phyloP scores from a whole-genome alignment of 2,888 invertebrate genomes.

The Chalcosyrphus nemorum region DNA sequence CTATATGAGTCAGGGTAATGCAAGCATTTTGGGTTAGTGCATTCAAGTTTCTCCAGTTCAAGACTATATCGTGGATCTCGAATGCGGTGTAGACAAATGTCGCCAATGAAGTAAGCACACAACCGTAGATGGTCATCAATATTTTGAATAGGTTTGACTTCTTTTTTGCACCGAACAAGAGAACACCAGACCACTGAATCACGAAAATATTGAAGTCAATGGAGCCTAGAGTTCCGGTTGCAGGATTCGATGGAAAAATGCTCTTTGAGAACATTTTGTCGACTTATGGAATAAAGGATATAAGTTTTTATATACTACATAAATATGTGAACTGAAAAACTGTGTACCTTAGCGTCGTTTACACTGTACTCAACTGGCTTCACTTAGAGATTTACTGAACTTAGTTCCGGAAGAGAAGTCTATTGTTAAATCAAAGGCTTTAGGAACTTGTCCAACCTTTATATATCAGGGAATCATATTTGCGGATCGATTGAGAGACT shows the following conservation, averaged over 20 bases:
- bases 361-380: too few species aligned
- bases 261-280: not conserved
- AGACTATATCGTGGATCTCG: constrained; percentile 68
- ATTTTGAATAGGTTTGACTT: not conserved
- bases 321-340: too few species aligned
- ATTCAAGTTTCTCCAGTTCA: constrained; percentile 70
- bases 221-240: constrained; percentile 75
- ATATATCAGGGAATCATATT: too few species aligned
- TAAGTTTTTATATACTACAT: too few species aligned
- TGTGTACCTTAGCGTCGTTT: too few species aligned
- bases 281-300: too few species aligned
- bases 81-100: constrained; percentile 50
- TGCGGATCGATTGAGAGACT: too few species aligned
- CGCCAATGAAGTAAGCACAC: not conserved
- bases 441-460: too few species aligned
- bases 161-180: constrained; percentile 72
- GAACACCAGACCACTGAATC: constrained; percentile 76
- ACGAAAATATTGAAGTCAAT: constrained; percentile 76
- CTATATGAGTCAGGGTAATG: constrained; percentile 35
- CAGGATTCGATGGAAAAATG: constrained; percentile 75
- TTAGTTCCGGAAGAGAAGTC: too few species aligned
- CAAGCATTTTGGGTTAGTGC: constrained; percentile 74
- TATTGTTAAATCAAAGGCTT: too few species aligned
- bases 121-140: constrained; percentile 12
- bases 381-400: too few species aligned